A percentile compares a stretch with the other conserved stretches of the same genome.
phyloP scores from a whole-genome alignment of 2,797 vertebrate species.

The Bradypodion pumilum region DNA sequence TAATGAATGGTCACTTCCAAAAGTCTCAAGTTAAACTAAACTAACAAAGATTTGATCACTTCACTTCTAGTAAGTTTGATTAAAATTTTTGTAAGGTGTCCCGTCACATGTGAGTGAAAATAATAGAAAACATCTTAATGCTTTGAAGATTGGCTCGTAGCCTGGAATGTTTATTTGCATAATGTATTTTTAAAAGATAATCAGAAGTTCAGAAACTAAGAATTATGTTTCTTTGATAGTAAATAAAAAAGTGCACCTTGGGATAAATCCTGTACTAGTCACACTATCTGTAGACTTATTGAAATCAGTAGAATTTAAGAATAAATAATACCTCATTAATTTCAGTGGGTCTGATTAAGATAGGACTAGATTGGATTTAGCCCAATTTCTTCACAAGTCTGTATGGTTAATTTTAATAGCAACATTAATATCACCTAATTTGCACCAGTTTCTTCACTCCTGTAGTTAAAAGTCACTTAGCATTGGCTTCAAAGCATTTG shows the following conservation, averaged over 20 bases:
- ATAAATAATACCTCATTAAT: neutral
- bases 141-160: neutral
- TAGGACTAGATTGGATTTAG: neutral
- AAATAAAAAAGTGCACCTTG: neutral
- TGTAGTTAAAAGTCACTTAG: neutral
- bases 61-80: constrained; percentile 14
- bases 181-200: neutral
- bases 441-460: neutral
- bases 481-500: constrained; percentile 39
- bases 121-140: constrained; percentile 5
- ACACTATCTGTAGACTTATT: too few species aligned
- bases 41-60: constrained; percentile 10
- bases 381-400: too few species aligned
- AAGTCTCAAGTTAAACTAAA: constrained; percentile 47
- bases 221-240: neutral
- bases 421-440: neutral
- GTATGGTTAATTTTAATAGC: neutral
- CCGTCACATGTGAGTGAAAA: neutral
- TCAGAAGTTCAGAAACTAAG: neutral
- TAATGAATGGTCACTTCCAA: constrained; percentile 53
- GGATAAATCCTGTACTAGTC: too few species aligned
- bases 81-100: neutral
- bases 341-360: neutral
- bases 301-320: too few species aligned
- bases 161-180: neutral